Evolutionary conservation across 2,797 vertebrate species (phyloP).

Genomic region (Iguana delicatissima): DNA sequence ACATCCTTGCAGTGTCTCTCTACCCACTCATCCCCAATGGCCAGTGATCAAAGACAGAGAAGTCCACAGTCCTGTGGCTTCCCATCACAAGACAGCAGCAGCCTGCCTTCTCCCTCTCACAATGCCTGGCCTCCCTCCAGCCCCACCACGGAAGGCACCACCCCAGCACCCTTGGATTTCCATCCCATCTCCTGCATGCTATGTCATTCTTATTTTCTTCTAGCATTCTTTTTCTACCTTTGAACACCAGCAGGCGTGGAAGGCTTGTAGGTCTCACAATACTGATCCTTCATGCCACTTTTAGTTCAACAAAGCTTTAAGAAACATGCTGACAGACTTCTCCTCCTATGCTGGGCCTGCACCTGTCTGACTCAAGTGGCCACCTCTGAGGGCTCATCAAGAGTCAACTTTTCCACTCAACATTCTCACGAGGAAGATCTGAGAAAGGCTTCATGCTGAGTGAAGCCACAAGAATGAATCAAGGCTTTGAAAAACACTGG

Average conservation of each 20-base stretch:
- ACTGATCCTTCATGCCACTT: not conserved
- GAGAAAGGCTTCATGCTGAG: not conserved
- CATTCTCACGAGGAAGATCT: not conserved
- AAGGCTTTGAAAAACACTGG: too few relatives aligned
- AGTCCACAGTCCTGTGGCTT: not conserved
- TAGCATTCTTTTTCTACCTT: not conserved
- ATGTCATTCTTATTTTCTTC: not conserved
- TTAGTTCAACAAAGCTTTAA: not conserved
- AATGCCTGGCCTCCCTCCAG: not conserved
- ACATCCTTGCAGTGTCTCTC: not conserved
- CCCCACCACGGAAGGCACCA: too few relatives aligned
- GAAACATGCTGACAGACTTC: not conserved
- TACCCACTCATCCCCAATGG: too few relatives aligned
- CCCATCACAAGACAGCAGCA: too few relatives aligned
- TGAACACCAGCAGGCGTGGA: not conserved
- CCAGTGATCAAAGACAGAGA: not conserved
- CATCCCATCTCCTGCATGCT: not conserved
- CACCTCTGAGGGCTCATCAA: not conserved
- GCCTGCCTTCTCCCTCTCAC: not conserved
- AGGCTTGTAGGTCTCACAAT: too few relatives aligned
- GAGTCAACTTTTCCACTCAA: not conserved
- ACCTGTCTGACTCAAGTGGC: too few relatives aligned
- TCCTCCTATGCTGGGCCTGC: not conserved
- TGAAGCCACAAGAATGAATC: not conserved
- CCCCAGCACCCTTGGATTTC: not conserved